Percentiles rank a stretch among this genome's conserved stretches.
These are phyloP conservation scores for Stenoptilia bipunctidactyla DNA, from an alignment of 2,888 invertebrate species.

Conservation along the genomic window DNA sequence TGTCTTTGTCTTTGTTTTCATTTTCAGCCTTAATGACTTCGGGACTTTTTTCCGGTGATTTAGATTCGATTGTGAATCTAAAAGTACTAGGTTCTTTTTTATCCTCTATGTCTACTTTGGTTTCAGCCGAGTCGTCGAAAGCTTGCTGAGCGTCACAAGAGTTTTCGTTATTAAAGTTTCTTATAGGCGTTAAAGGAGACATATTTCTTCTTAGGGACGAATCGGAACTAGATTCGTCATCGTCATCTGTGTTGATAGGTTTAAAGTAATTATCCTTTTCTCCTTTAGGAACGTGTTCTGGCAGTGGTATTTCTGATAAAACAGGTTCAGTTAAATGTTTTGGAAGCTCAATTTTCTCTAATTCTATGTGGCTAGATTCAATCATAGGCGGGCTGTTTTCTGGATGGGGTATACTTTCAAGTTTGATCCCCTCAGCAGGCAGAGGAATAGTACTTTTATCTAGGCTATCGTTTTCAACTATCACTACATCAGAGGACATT, in stretches of 20 bases:
- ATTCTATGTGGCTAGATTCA: conserved; percentile 30
- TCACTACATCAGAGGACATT: conserved; percentile 41
- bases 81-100: conserved; percentile 44
- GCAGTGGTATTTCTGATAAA: conserved; percentile 30
- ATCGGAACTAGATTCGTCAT: conserved; percentile 52
- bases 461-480: conserved; percentile 18
- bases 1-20: conserved; percentile 39
- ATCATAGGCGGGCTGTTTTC: conserved; percentile 58
- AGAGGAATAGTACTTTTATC: conserved; percentile 41
- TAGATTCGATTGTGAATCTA: conserved; percentile 49
- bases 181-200: conserved; percentile 60
- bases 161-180: conserved; percentile 60
- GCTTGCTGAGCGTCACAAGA: conserved; percentile 62
- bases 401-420: conserved; percentile 37
- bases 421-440: conserved; percentile 43
- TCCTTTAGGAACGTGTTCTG: conserved; percentile 29
- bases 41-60: conserved; percentile 34
- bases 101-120: conserved; percentile 27
- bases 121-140: conserved; percentile 42
- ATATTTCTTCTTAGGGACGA: conserved; percentile 54
- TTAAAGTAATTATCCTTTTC: conserved; percentile 42
- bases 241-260: conserved; percentile 35
- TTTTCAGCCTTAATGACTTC: conserved; percentile 34
- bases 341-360: conserved; percentile 44
- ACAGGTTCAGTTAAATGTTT: conserved; percentile 20